phyloP scores from a whole-genome alignment of 1,140 invertebrate species.

The Atopsyche davidsoni region DNA sequence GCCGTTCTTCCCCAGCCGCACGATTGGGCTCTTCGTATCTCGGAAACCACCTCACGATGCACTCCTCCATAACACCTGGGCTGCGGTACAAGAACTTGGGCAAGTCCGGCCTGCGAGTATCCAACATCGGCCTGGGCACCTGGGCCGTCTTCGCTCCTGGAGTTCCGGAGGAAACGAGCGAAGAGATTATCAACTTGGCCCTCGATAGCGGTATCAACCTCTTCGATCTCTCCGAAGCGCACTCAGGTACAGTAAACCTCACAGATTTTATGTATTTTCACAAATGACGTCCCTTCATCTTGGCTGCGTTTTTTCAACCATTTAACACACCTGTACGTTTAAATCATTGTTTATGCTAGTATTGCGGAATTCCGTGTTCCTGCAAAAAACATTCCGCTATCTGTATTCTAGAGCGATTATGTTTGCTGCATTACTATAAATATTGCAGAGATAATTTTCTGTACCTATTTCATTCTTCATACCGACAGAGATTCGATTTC shows the following conservation, averaged over 20 bases:
- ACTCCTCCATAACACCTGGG: slow-evolving; percentile 62
- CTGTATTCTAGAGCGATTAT: no score
- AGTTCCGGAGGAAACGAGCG: slow-evolving; percentile 78
- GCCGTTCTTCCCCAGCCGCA: slow-evolving; percentile 39
- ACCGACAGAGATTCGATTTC: no score
- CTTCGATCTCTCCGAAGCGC: slow-evolving; percentile 93
- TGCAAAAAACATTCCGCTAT: no score
- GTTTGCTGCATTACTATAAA: no score
- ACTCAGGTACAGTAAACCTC: slow-evolving; percentile 57
- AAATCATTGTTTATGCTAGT: no score
- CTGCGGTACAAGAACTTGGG: slow-evolving; percentile 86
- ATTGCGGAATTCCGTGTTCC: no score
- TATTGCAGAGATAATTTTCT: no score
- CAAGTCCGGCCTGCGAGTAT: slow-evolving; percentile 86
- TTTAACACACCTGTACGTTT: no score
- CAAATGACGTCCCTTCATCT: neutral
- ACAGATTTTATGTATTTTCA: neutral
- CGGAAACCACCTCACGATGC: slow-evolving; percentile 43
- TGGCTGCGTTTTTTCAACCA: no score
- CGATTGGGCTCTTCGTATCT: slow-evolving; percentile 43
- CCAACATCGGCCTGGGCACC: slow-evolving; percentile 85
- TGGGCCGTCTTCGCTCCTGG: slow-evolving; percentile 81
- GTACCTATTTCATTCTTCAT: no score
- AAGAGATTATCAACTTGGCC: slow-evolving; percentile 87
- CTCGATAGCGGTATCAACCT: slow-evolving; percentile 94